Base-by-base conservation (phyloP, 2,888 invertebrate species). In the Buathra laborator region DNA sequence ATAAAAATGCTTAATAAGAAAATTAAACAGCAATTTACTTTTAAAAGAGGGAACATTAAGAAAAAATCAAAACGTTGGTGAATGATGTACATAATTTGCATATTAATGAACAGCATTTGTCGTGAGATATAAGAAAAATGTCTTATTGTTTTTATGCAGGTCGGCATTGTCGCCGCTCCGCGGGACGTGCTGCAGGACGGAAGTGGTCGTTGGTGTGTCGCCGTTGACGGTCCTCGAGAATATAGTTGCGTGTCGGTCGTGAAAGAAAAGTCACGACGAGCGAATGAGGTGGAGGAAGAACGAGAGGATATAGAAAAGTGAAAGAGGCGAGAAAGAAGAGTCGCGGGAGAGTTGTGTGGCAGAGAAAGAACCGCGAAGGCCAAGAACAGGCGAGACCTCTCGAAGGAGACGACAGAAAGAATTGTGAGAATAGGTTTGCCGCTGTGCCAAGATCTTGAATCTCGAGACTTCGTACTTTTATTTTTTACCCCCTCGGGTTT, bases 81-180 rank as follows among this genome's bases (percentile, higher is more conserved):
- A 59, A 14, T 59, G 9, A 29, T 29, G 19, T 24, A 9, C 19
- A 9, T 32, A 7, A 37, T 71, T 1, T 14, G 9, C 43, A 12
- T 56, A 53, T 37, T 19, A 19, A 72, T 48, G 19, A 70, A 16
- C 37, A 7, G 1, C 14, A 46, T 46, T 62, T 46, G 4, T n/a
- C 62, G 46, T 10, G 24, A 24, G 19, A 46, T 5, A 46, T 5
- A 32, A n/a, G 2, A 64, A 64, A 62, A 64, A 48, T 16, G 12
- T 64, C 16, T 53, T 19, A 53, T 19, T 53, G n/a, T 51, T 51
- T 10, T 72, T 66, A 10, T 7, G 14, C 87, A 91, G 88, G 79
- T 75, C 53, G 79, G 75, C 86, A 88, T 86, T 85, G 88, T 87
- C 87, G 86, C 67, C 78, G 89, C 84, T 83, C 79, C 76, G 82